Evolutionary conservation across 2,113 vertebrate species (phyloP).

Genomic region (Isurus oxyrinchus): DNA sequence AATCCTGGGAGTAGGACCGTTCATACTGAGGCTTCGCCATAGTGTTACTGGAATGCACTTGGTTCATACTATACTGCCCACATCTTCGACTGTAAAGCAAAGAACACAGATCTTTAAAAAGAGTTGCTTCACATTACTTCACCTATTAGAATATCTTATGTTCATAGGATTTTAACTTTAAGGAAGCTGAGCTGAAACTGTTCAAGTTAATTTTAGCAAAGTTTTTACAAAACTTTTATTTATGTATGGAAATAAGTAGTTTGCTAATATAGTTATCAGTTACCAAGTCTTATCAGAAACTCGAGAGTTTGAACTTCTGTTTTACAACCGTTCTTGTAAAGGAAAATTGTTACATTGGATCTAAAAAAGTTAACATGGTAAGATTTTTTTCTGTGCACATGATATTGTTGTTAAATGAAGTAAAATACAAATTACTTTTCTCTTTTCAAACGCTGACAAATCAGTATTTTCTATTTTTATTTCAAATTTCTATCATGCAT

Average conservation of each 20-base stretch:
- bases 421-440: neutral
- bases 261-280: neutral
- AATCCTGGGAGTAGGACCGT: constrained; percentile 77
- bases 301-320: neutral
- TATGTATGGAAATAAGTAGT: neutral
- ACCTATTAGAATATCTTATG: neutral
- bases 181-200: neutral
- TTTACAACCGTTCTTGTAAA: neutral
- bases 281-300: neutral
- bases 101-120: constrained; percentile 17
- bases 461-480: neutral
- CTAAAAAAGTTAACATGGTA: neutral
- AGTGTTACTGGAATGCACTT: constrained; percentile 52
- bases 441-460: neutral
- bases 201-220: neutral
- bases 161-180: neutral
- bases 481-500: neutral
- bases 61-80: constrained; percentile 68
- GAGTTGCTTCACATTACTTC: neutral
- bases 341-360: neutral
- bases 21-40: constrained; percentile 51
- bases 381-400: neutral
- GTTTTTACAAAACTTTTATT: neutral
- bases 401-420: neutral
- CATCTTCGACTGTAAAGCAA: constrained; percentile 54